phyloP scores from a whole-genome alignment of 1,140 invertebrate genomes.

The Drosophila nannoptera region DNA sequence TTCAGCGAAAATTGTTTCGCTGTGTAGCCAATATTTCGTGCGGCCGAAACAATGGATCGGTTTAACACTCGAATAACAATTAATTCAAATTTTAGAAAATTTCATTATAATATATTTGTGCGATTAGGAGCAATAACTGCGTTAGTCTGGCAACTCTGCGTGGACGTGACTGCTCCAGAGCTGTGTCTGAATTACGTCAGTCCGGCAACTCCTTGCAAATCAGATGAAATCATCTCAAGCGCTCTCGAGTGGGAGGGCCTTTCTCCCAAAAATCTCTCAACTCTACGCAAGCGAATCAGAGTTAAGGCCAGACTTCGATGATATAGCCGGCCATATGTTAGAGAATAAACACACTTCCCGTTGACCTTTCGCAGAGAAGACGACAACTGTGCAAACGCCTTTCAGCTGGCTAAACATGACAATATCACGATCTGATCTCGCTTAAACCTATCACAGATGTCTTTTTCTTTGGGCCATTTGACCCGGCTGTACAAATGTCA shows the following conservation, averaged over 20 bases:
- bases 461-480: constrained; percentile 13
- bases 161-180: not conserved
- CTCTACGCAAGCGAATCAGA: not conserved
- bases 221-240: no score
- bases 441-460: constrained; percentile 9
- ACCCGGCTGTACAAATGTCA: constrained; percentile 46
- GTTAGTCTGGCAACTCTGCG: not conserved
- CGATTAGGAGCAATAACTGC: not conserved
- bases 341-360: not conserved
- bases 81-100: constrained; percentile 4
- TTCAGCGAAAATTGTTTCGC: constrained; percentile 28
- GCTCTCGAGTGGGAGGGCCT: no score
- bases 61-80: constrained; percentile 5
- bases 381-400: not conserved
- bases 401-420: constrained; percentile 4
- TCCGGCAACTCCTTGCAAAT: no score
- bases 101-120: no score
- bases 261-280: not conserved
- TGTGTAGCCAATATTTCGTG: constrained; percentile 12
- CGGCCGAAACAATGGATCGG: not conserved
- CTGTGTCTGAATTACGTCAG: not conserved
- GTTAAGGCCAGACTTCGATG: not conserved
- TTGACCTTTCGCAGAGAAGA: not conserved
- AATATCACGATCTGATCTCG: constrained; percentile 17
- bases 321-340: not conserved